phyloP scores from a whole-genome alignment of 2,888 invertebrate genomes.

The Patella pellucida region DNA sequence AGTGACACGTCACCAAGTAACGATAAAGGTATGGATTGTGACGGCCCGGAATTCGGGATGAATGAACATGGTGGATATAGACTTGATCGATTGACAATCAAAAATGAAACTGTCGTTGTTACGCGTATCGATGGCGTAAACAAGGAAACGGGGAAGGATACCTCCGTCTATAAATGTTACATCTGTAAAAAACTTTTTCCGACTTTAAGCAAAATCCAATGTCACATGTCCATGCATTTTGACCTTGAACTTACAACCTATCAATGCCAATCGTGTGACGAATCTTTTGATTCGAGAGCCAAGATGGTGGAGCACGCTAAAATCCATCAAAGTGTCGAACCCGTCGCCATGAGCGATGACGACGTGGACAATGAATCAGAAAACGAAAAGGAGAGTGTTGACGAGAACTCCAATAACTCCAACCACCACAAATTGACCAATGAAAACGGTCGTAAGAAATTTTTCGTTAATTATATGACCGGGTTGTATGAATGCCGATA shows the following conservation, averaged over 20 bases:
- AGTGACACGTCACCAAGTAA: conserved; percentile 26
- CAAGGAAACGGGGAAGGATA: conserved; percentile 51
- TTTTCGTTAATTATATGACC: conserved; percentile 23
- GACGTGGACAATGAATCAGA: conserved; percentile 10
- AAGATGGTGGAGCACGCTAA: conserved; percentile 58
- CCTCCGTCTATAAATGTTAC: conserved; percentile 68
- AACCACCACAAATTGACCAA: conserved; percentile 6
- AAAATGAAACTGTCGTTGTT: conserved; percentile 41
- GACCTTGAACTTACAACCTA: conserved; percentile 57
- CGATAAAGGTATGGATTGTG: conserved; percentile 6
- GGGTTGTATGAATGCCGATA: conserved; percentile 57
- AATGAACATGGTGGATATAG: not conserved
- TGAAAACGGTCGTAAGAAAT: conserved; percentile 1
- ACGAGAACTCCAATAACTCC: conserved; percentile 14
- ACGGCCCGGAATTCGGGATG: not conserved
- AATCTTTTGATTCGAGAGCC: conserved; percentile 60
- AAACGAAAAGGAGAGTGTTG: not conserved
- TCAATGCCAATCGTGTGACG: conserved; percentile 63
- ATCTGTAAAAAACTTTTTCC: conserved; percentile 65
- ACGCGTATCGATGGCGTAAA: conserved; percentile 65
- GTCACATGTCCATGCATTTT: conserved; percentile 67
- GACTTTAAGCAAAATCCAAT: conserved; percentile 60
- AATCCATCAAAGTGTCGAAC: conserved; percentile 11
- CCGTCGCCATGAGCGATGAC: conserved; percentile 24
- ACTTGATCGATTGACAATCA: not conserved